Evolutionary conservation across 2,888 invertebrate species (phyloP).

Genomic region (Amiota communis): DNA sequence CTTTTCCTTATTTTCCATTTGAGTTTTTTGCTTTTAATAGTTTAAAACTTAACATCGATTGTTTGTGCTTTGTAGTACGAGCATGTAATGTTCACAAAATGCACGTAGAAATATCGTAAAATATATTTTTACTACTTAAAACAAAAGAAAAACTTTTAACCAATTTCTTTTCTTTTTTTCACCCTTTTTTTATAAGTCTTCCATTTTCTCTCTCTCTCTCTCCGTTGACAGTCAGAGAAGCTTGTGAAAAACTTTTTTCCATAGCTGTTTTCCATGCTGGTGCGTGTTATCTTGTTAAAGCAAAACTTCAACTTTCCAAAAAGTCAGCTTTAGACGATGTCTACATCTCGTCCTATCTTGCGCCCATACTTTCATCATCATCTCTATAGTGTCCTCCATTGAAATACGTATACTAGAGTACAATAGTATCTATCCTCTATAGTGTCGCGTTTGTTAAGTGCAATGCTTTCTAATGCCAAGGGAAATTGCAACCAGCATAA

Average conservation of each 20-base stretch:
- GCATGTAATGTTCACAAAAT: conserved; percentile 19
- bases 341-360: conserved; percentile 1
- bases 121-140: conserved; percentile 40
- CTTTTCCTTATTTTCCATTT: not conserved
- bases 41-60: conserved; percentile 21
- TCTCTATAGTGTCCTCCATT: not conserved
- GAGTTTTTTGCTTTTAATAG: conserved; percentile 23
- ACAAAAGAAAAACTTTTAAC: not conserved
- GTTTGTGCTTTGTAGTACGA: not conserved
- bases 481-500: conserved; percentile 14
- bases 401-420: no score
- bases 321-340: conserved; percentile 52
- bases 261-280: conserved; percentile 61
- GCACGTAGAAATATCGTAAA: conserved; percentile 42
- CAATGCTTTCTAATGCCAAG: conserved; percentile 25
- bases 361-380: not conserved
- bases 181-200: not conserved
- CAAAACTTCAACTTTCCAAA: conserved; percentile 60
- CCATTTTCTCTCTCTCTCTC: not conserved
- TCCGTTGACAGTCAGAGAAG: not conserved
- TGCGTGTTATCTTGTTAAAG: conserved; percentile 65
- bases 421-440: not conserved
- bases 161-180: conserved; percentile 4
- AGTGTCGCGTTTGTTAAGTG: conserved; percentile 20
- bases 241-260: conserved; percentile 51